A percentile compares a stretch with the other conserved stretches of the same genome.
phyloP scores from a whole-genome alignment of 2,888 invertebrate species.

The Gasteruption jaculator region DNA sequence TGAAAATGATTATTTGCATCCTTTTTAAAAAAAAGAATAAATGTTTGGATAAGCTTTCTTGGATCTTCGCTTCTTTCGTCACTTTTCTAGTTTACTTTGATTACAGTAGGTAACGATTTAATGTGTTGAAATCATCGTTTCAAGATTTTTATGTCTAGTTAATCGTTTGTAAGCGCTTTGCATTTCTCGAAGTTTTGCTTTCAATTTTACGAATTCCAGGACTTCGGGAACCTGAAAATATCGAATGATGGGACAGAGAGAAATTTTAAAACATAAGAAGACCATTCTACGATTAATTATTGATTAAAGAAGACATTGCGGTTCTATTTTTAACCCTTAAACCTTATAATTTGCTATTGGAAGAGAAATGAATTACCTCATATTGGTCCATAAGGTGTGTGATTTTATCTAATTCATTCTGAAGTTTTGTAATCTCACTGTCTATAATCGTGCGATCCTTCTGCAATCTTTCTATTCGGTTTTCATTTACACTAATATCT shows the following conservation, averaged over 20 bases:
- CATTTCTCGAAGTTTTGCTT: slow-evolving; percentile 54
- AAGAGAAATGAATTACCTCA: slow-evolving; percentile 7
- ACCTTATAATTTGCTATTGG: slow-evolving; percentile 1
- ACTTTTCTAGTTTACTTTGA: too few species aligned
- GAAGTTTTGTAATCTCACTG: slow-evolving; percentile 49
- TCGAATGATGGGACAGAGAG: neutral
- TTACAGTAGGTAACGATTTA: too few species aligned
- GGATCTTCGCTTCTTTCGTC: too few species aligned
- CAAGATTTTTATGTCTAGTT: slow-evolving; percentile 33
- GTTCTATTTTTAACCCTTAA: neutral
- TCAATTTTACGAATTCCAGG: slow-evolving; percentile 58
- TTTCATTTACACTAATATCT: slow-evolving; percentile 50
- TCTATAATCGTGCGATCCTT: slow-evolving; percentile 49
- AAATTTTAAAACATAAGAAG: neutral
- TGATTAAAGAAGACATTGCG: neutral
- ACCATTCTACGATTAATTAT: neutral
- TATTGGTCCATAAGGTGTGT: slow-evolving; percentile 15
- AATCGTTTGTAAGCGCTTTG: slow-evolving; percentile 49
- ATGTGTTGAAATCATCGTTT: too few species aligned
- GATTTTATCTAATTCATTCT: slow-evolving; percentile 38
- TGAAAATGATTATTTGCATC: too few species aligned
- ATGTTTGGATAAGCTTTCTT: too few species aligned
- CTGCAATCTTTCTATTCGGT: slow-evolving; percentile 50
- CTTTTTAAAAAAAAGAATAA: too few species aligned
- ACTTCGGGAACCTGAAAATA: slow-evolving; percentile 53